phyloP scores from a whole-genome alignment of 2,797 vertebrate genomes.

The Melanogrammus aeglefinus region DNA sequence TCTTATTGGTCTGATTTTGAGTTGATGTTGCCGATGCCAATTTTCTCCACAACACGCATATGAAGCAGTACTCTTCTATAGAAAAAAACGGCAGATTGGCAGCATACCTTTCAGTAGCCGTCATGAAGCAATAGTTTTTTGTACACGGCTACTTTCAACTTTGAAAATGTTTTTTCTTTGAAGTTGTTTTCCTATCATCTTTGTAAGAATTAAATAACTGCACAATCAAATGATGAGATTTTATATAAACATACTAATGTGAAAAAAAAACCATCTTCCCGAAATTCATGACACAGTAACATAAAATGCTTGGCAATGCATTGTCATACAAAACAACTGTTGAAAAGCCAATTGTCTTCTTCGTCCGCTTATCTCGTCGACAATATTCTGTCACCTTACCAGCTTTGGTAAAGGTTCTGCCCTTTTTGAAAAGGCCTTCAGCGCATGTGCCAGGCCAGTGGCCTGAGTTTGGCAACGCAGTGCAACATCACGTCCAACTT shows the following conservation, averaged over 20 bases:
- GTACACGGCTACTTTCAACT: not conserved
- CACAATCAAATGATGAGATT: not conserved
- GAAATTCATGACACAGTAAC: not conserved
- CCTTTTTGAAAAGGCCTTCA: not conserved
- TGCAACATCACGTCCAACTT: constrained; percentile 27
- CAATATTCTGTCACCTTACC: constrained; percentile 26
- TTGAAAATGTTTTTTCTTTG: not conserved
- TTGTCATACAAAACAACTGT: constrained; percentile 4
- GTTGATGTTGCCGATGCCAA: not conserved
- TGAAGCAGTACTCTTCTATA: too few relatives aligned
- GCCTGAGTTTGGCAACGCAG: constrained; percentile 14
- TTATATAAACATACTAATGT: not conserved
- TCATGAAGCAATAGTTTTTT: not conserved
- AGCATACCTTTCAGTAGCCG: not conserved
- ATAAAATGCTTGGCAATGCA: not conserved
- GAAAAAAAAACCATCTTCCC: not conserved
- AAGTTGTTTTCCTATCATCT: not conserved
- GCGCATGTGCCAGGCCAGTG: not conserved
- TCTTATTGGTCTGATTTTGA: not conserved
- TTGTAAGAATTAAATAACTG: not conserved
- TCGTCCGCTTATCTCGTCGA: constrained; percentile 36
- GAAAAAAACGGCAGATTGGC: too few relatives aligned
- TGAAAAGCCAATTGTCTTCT: constrained; percentile 40
- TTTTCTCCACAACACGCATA: not conserved
- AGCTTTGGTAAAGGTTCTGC: constrained; percentile 8